phyloP scores from a whole-genome alignment of 2,797 vertebrate genomes.

The Anguilla anguilla region DNA sequence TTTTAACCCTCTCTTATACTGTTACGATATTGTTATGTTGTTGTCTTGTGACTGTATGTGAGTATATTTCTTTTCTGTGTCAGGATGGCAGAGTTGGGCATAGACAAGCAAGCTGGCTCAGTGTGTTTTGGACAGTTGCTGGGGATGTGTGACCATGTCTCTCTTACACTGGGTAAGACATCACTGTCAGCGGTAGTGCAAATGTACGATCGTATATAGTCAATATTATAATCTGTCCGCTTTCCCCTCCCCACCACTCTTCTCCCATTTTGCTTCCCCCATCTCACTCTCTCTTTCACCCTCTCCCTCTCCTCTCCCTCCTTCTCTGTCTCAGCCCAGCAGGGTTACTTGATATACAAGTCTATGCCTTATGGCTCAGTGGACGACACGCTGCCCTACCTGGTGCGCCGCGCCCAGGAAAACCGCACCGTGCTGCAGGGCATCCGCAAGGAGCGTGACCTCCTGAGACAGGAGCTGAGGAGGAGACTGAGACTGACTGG shows the following conservation, averaged over 20 bases:
- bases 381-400: conserved; percentile 85
- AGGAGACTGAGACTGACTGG: conserved; percentile 37
- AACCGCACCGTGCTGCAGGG: conserved; percentile 83
- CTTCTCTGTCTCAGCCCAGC: conserved; percentile 53
- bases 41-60: too few relatives aligned
- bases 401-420: conserved; percentile 88
- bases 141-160: conserved; percentile 92
- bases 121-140: conserved; percentile 89
- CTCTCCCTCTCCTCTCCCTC: not conserved
- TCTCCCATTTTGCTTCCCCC: not conserved
- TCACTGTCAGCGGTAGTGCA: not conserved
- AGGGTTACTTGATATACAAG: conserved; percentile 77
- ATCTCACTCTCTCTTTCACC: not conserved
- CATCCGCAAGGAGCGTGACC: conserved; percentile 81
- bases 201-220: not conserved
- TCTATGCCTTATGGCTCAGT: conserved; percentile 88
- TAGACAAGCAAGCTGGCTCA: conserved; percentile 65
- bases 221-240: too few relatives aligned
- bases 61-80: conserved; percentile 17
- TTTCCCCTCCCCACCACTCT: not conserved
- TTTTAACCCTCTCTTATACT: not conserved
- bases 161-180: conserved; percentile 83
- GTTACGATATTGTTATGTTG: not conserved
- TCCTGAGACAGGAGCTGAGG: conserved; percentile 72
- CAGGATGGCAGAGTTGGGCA: conserved; percentile 74